These are phyloP conservation scores for Pygoscelis adeliae DNA, from an alignment of 2,113 vertebrate species.

Conservation along the genomic window DNA sequence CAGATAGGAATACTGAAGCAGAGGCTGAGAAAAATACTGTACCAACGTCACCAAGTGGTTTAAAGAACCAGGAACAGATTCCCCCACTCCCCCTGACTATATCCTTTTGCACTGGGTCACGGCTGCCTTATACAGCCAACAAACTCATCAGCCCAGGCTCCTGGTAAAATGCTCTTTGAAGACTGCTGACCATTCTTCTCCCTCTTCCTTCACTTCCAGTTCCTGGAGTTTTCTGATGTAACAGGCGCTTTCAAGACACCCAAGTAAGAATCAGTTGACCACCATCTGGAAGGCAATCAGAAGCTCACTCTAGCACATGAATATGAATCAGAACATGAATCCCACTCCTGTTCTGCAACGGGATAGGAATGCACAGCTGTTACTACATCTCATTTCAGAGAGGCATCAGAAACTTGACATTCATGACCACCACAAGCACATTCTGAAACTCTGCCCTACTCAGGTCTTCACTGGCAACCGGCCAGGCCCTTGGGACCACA, in stretches of 20 bases:
- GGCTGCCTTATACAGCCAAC: neutral
- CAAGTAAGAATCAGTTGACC: neutral
- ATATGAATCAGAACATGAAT: neutral
- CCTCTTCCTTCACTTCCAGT: neutral
- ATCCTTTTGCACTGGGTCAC: neutral
- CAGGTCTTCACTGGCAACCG: neutral
- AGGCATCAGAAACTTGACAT: slow-evolving; percentile 35
- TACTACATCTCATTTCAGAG: slow-evolving; percentile 32
- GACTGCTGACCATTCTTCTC: neutral
- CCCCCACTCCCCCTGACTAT: too few species aligned
- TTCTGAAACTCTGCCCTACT: slow-evolving; percentile 24
- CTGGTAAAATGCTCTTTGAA: neutral
- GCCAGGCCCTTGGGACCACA: slow-evolving; percentile 27
- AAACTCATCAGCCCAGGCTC: neutral
- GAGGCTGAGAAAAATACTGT: neutral
- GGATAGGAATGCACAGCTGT: slow-evolving; percentile 53
- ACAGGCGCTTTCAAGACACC: neutral
- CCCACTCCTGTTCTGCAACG: neutral
- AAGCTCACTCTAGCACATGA: neutral
- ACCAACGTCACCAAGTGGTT: neutral
- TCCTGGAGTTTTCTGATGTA: neutral
- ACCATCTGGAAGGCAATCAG: neutral
- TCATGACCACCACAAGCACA: slow-evolving; percentile 15
- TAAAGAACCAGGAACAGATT: neutral
- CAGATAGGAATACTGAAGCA: neutral